phyloP scores from a whole-genome alignment of 2,113 vertebrate species.

The Dicaeum eximium region DNA sequence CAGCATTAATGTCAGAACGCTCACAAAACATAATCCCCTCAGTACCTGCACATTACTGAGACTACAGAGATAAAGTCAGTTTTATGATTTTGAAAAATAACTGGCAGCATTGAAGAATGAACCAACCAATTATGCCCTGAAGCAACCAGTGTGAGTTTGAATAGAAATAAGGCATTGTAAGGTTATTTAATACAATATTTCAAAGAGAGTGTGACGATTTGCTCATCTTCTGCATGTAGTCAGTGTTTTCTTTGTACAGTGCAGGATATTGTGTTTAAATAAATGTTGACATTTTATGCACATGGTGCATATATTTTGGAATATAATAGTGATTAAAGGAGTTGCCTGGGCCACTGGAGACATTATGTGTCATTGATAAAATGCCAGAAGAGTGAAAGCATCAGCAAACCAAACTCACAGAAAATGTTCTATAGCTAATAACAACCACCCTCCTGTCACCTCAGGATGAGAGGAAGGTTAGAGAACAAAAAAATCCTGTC shows the following conservation, averaged over 20 bases:
- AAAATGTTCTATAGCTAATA: not conserved
- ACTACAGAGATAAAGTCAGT: not conserved
- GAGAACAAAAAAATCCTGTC: not conserved
- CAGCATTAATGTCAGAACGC: not conserved
- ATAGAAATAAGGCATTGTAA: slow-evolving; percentile 21
- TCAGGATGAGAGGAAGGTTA: not conserved
- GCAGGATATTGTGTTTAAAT: not conserved
- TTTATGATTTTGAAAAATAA: slow-evolving; percentile 46
- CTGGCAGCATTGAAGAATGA: slow-evolving; percentile 7
- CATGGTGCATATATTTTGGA: not conserved
- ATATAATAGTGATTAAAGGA: not conserved
- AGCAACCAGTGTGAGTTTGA: slow-evolving; percentile 40
- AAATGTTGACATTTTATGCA: not conserved
- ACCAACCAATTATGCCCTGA: slow-evolving; percentile 42
- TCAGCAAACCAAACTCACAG: not conserved
- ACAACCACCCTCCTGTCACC: not conserved
- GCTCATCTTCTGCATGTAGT: not conserved
- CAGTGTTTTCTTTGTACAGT: not conserved
- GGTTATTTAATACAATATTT: slow-evolving; percentile 25
- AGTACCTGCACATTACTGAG: not conserved
- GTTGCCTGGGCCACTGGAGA: not conserved
- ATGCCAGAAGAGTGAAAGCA: not conserved
- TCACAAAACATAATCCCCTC: slow-evolving; percentile 16
- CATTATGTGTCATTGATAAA: not conserved
- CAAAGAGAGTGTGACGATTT: not conserved